Evolutionary conservation across 2,113 vertebrate species (phyloP).

Genomic region (Chaenocephalus aceratus): DNA sequence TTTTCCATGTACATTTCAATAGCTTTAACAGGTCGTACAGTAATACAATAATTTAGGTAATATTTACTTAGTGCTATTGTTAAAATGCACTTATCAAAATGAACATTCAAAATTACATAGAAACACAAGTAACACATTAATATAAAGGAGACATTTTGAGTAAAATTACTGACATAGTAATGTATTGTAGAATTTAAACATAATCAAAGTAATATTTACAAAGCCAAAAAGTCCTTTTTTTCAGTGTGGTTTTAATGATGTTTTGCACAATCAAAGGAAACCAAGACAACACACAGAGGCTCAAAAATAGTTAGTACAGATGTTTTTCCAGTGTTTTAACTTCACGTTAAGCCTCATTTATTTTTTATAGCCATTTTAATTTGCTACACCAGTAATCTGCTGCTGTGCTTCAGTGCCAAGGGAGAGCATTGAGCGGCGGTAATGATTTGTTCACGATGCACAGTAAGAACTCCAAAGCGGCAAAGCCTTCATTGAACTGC

Average conservation of each 20-base stretch:
- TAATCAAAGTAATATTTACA: no score
- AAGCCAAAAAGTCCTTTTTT: no score
- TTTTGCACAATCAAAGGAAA: constrained; percentile 27
- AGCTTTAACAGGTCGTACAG: no score
- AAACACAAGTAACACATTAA: no score
- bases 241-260: neutral
- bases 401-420: constrained; percentile 82
- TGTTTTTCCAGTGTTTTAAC: constrained; percentile 42
- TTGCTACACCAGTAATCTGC: constrained; percentile 78
- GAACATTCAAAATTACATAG: no score
- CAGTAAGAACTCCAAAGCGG: constrained; percentile 42
- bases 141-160: no score
- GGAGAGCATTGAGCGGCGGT: constrained; percentile 83
- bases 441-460: constrained; percentile 56
- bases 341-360: constrained; percentile 45
- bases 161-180: no score
- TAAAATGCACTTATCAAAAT: no score
- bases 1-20: no score
- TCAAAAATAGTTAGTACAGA: constrained; percentile 42
- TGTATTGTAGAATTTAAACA: no score
- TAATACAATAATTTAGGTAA: no score
- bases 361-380: constrained; percentile 41
- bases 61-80: no score
- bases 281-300: constrained; percentile 11
- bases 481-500: constrained; percentile 15